Conservation (phyloP, 1,140 invertebrate species). For the Penaeus chinensis region DNA sequence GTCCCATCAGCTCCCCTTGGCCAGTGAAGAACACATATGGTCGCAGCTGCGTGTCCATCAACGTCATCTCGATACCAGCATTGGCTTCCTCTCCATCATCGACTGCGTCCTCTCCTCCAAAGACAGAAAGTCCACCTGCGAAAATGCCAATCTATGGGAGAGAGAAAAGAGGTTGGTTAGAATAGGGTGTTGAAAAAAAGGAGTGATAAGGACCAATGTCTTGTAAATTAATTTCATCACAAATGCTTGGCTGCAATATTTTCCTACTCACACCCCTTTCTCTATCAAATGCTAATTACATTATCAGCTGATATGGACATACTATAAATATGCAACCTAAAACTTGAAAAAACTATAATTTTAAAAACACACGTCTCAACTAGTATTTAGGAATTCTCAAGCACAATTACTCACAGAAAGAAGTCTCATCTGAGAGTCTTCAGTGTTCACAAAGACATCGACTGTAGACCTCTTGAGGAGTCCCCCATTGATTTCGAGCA, state of each 20-base stretch:
- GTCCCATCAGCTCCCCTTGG: constrained; percentile 87
- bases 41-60: constrained; percentile 82
- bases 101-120: constrained; percentile 72
- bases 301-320: not conserved
- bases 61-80: constrained; percentile 85
- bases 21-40: constrained; percentile 89
- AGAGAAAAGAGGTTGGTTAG: not conserved
- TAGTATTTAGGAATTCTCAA: not conserved
- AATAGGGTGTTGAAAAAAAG: not conserved
- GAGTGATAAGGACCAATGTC: not conserved
- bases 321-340: not conserved
- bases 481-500: constrained; percentile 81
- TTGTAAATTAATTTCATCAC: too few species aligned
- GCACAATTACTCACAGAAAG: constrained; percentile 68
- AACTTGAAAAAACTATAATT: not conserved
- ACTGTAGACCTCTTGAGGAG: constrained; percentile 82
- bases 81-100: constrained; percentile 73
- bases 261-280: too few species aligned
- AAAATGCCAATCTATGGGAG: constrained; percentile 79
- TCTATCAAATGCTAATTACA: not conserved
- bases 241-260: too few species aligned
- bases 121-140: constrained; percentile 79
- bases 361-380: not conserved
- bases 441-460: constrained; percentile 76
- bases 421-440: constrained; percentile 70